Percentiles rank a stretch among this genome's conserved stretches.
Evolutionary conservation across 2,888 invertebrate species (phyloP).

Genomic region (Caenorhabditis sulstoni): DNA sequence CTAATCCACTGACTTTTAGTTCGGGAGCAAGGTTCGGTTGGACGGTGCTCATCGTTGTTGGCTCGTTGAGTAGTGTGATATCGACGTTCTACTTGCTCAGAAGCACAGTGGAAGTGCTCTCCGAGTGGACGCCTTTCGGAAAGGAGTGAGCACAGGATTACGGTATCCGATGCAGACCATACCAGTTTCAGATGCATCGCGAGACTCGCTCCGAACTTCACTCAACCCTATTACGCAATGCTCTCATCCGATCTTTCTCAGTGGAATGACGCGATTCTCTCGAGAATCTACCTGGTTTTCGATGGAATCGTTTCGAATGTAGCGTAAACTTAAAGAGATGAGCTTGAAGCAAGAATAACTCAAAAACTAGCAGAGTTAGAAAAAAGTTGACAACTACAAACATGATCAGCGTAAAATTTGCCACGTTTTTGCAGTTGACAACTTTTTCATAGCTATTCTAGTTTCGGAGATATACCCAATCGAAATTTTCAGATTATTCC

Average conservation of each 20-base stretch:
- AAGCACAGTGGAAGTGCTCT: background rate
- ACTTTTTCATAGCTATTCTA: no score
- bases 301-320: background rate
- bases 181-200: background rate
- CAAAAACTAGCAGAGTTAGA: no score
- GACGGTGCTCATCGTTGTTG: background rate
- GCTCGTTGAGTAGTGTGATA: background rate
- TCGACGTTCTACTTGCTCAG: background rate
- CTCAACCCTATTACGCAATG: background rate
- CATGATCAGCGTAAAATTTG: no score
- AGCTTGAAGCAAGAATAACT: no score
- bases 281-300: background rate
- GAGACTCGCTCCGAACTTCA: background rate
- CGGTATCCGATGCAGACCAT: background rate
- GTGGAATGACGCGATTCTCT: background rate
- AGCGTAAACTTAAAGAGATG: background rate
- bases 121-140: background rate
- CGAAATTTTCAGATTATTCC: constrained; percentile 2
- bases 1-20: background rate
- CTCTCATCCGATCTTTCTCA: background rate
- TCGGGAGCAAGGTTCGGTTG: background rate
- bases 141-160: background rate
- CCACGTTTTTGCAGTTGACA: no score
- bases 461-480: no score
- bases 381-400: no score